These are phyloP conservation scores for Schizotus pectinicornis DNA, from an alignment of 2,888 invertebrate species.

Conservation along the genomic window DNA sequence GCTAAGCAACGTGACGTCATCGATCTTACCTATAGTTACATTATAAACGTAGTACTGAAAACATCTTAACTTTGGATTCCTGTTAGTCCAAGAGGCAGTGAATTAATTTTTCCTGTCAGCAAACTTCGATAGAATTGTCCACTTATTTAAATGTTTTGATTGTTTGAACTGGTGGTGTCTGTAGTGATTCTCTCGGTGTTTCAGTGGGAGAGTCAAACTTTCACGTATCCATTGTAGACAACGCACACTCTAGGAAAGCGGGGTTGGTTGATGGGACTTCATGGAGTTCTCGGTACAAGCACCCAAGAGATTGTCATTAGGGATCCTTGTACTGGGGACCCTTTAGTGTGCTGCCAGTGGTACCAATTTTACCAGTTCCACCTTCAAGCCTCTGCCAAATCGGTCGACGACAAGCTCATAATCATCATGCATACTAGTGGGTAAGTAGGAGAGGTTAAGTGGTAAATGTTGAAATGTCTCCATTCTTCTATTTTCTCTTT, in stretches of 20 bases:
- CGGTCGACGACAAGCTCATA: slow-evolving; percentile 64
- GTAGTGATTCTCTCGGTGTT: slow-evolving; percentile 5
- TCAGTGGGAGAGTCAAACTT: slow-evolving; percentile 61
- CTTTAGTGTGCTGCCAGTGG: slow-evolving; percentile 65
- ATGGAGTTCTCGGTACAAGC: slow-evolving; percentile 65
- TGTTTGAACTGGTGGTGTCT: background rate
- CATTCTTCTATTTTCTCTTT: no score
- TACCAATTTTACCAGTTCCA: slow-evolving; percentile 65
- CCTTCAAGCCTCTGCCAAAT: slow-evolving; percentile 59
- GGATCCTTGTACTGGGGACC: slow-evolving; percentile 61
- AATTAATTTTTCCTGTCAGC: no score
- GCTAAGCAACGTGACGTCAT: no score
- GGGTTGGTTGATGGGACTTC: slow-evolving; percentile 65
- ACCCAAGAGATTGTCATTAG: slow-evolving; percentile 64
- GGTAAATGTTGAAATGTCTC: no score
- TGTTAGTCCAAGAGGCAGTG: no score
- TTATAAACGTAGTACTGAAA: no score
- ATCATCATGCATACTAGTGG: slow-evolving; percentile 69
- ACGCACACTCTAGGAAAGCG: slow-evolving; percentile 67
- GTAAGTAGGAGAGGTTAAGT: no score
- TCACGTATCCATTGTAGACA: slow-evolving; percentile 68
- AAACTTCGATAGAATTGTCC: no score
- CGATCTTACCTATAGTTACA: no score
- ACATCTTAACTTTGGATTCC: slow-evolving; percentile 2
- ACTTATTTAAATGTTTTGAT: no score